Conservation (phyloP, 2,888 invertebrate genomes). For the Tholera decimalis region DNA sequence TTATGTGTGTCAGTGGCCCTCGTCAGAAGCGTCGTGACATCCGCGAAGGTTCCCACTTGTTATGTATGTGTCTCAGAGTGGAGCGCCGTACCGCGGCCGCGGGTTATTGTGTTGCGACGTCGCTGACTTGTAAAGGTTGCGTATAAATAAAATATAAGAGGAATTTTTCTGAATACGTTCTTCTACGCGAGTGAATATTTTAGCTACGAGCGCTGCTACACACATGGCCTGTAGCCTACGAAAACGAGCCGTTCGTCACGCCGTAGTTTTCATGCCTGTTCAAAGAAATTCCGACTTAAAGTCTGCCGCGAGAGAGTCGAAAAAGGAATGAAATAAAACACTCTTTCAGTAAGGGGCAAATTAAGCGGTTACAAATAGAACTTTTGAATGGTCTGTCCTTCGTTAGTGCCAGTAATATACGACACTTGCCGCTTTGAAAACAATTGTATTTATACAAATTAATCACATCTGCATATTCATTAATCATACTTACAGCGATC, state of each 20-base stretch:
- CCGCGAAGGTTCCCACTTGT: conserved; percentile 53
- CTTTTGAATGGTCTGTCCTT: conserved; percentile 49
- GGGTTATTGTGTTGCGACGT: conserved; percentile 44
- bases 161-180: conserved; percentile 36
- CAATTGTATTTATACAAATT: conserved; percentile 4
- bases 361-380: conserved; percentile 67
- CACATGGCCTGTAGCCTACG: conserved; percentile 72
- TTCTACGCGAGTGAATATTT: conserved; percentile 56
- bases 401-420: conserved; percentile 16
- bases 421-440: conserved; percentile 3
- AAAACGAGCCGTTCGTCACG: conserved; percentile 56
- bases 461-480: conserved; percentile 23
- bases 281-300: conserved; percentile 69
- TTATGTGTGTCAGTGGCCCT: conserved; percentile 80
- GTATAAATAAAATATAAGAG: conserved; percentile 42
- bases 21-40: conserved; percentile 54
- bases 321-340: conserved; percentile 55
- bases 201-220: conserved; percentile 69
- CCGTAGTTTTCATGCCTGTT: conserved; percentile 64
- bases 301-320: conserved; percentile 61
- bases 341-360: conserved; percentile 55
- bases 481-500: conserved; percentile 17
- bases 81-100: conserved; percentile 27
- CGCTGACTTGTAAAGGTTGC: conserved; percentile 44
- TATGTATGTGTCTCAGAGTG: conserved; percentile 40